Conservation (phyloP, 1,140 invertebrate genomes). For the Monochamus saltuarius region DNA sequence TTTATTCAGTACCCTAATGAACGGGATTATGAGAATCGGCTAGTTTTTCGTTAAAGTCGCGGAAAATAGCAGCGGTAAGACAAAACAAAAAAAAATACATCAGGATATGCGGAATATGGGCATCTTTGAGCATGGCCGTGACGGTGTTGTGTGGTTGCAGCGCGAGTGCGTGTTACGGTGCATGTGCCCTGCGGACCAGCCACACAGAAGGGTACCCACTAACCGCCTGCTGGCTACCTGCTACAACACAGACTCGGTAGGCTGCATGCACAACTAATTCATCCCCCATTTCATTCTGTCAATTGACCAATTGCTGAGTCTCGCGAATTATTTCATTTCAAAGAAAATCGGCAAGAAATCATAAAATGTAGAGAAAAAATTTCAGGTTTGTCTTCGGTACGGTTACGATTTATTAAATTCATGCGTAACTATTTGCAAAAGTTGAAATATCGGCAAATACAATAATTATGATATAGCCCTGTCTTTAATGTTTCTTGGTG, state of each 20-base stretch:
- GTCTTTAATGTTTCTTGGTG: no score
- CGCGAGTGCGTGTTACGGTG: slow-evolving; percentile 56
- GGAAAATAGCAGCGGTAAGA: not conserved
- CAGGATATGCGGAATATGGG: slow-evolving; percentile 8
- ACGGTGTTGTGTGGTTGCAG: slow-evolving; percentile 55
- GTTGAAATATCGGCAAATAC: no score
- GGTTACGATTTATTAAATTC: no score
- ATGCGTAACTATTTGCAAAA: no score
- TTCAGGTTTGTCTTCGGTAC: no score
- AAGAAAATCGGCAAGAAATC: no score
- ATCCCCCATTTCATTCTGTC: slow-evolving; percentile 8
- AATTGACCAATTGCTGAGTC: slow-evolving; percentile 13
- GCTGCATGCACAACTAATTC: slow-evolving; percentile 43
- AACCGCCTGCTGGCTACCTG: slow-evolving; percentile 48
- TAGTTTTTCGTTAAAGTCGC: not conserved
- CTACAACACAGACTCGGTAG: slow-evolving; percentile 50
- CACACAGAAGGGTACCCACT: slow-evolving; percentile 50
- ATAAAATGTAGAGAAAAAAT: no score
- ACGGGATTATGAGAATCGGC: not conserved
- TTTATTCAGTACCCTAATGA: no score
- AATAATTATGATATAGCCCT: no score
- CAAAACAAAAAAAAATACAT: not conserved
- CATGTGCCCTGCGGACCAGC: slow-evolving; percentile 53
- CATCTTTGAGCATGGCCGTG: slow-evolving; percentile 25
- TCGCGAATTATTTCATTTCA: no score